Base-by-base conservation (phyloP, 2,113 vertebrate species). In the Oostethus manadensis region DNA sequence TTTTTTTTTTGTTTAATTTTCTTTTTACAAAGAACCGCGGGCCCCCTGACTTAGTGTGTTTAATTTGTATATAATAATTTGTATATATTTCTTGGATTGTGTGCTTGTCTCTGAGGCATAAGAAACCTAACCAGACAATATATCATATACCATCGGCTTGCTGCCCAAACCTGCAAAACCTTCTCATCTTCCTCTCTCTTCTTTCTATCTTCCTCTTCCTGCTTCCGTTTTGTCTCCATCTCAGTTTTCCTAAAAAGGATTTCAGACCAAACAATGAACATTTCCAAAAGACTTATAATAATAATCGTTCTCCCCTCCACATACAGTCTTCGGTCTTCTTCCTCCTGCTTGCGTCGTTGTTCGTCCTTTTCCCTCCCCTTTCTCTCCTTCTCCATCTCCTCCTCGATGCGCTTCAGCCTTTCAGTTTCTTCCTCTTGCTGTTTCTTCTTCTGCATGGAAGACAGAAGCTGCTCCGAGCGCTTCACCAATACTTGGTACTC, bases 211-310 rank as follows among this genome's bases (percentile, higher is more conserved):
- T 96, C 97, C 53, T 99, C 97, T n/a, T 93, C 95, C 60, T 93
- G 93, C 81, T 95, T 98, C 74, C 97, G 91, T 83, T 98, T 98
- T 66, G 89, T 88, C 82, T 99, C 96, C 86, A 99, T 99, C 80
- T 97, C 95, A 55, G 93, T 84, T 88, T 99, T 99, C 85, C 97
- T 99, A 68, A 64, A 63, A 66, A 23, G 21, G 22, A 20, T 22
- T 40, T 57, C 9, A 17, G 9, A 44, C 14, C 13, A 45, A 23
- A 35, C 33, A n/a, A 11, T 53, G 26, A 53, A 33, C 16, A 38
- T 11, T 13, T n/a, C n/a, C 5, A 18, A 10, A 38, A 55, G n/a
- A n/a, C n/a, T n/a, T n/a, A 40, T 15, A 20, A 55, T 8, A 2
- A 4, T 35, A 35, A 11, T 35, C 10, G 35, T 54, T 54, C 29